Evolutionary conservation across 2,113 vertebrate species (phyloP), one percentile per base, ranked within the genome.

Genomic region (Apus apus): DNA sequence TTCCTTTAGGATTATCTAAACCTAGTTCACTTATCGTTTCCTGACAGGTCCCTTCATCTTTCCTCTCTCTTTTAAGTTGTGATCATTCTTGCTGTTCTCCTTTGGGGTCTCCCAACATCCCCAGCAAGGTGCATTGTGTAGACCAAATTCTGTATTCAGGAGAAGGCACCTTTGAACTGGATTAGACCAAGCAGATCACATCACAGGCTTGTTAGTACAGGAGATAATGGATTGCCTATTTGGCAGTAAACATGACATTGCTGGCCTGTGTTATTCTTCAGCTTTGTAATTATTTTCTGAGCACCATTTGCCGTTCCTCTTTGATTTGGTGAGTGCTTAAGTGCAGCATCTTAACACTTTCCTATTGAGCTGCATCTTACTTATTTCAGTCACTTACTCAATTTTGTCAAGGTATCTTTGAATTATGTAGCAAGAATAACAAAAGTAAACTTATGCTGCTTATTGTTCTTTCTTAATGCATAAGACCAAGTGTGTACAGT

Each of bases 401-500:
- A 8, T 62, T 81, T 81, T 90, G 40, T 58, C n/a, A 45, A 14
- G 23, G 8, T 87, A 19, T 32, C 46, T 91, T 61, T 65, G 12
- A 72, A 57, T 64, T 74, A 48, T 7, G 3, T 53, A 29, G 56
- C 29, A 57, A 62, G 46, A 86, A 11, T 29, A 73, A 15, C 18
- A 34, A 64, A 84, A 85, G 57, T 62, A 32, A 93, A 29, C 12
- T 23, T 6, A 8, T 36, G 11, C 9, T 76, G 8, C 56, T 88
- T 50, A 22, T 53, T 90, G 29, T 61, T 56, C 6, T 34, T 78
- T 65, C 71, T n/a, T 45, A 70, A 54, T 36, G 21, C 6, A 2
- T 36, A 51, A 80, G 34, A 32, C 19, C 0, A 0, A 48, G 29
- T 2, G 5, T 45, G 30, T 32, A 48, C 5, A 15, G 17, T 56